These are phyloP conservation scores for Trididemnum clinides DNA, from an alignment of 23 tunicate genomes.

Conservation along the genomic window DNA sequence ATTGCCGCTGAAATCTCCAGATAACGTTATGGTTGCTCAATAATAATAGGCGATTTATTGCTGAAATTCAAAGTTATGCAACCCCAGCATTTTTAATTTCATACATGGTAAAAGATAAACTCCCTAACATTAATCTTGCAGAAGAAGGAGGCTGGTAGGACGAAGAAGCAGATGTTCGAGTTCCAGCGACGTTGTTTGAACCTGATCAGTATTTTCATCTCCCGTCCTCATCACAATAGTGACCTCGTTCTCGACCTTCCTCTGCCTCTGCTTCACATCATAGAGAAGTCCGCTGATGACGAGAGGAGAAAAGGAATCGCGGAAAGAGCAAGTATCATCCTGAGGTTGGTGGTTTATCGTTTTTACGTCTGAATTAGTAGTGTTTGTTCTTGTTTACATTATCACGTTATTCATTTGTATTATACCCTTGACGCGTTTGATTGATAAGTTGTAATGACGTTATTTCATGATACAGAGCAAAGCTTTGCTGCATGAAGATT, in stretches of 20 bases:
- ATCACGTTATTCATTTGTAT: no score
- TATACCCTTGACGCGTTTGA: no score
- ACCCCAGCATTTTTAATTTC: no score
- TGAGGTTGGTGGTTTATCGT: conserved; percentile 79
- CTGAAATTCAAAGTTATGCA: no score
- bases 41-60: no score
- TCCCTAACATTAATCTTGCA: no score
- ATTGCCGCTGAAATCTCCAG: no score
- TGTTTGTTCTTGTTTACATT: background rate
- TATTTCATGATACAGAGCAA: conserved; percentile 51
- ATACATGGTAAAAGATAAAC: no score
- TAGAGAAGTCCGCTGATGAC: conserved; percentile 53
- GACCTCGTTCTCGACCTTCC: conserved; percentile 59
- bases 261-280: conserved; percentile 62
- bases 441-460: background rate
- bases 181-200: conserved; percentile 83
- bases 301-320: conserved; percentile 53
- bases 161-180: background rate
- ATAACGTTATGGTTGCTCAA: no score
- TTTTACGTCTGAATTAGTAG: conserved; percentile 44
- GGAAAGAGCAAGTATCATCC: conserved; percentile 65
- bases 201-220: conserved; percentile 58
- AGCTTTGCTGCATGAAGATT: conserved; percentile 74
- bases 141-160: background rate
- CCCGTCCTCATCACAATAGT: conserved; percentile 30